phyloP scores from a whole-genome alignment of 92 coral and sea anemone genomes.

The Palythoa caribaeorum region DNA sequence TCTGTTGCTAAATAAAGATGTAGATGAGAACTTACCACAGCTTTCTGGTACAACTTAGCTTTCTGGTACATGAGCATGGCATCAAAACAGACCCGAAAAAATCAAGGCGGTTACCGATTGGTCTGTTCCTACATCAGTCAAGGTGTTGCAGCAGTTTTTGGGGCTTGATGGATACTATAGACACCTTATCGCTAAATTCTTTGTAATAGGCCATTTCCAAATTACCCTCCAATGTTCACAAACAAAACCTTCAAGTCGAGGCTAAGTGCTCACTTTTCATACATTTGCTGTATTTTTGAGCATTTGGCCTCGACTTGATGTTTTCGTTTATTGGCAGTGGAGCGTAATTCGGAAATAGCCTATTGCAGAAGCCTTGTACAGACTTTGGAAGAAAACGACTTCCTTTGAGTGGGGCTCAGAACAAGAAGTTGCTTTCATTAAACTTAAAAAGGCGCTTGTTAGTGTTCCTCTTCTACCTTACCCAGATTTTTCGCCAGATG shows the following conservation, averaged over 20 bases:
- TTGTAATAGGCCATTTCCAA: too few species aligned
- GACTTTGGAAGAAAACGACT: slow-evolving; percentile 40
- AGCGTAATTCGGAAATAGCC: too few species aligned
- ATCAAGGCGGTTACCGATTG: slow-evolving; percentile 52
- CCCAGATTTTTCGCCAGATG: slow-evolving; percentile 59
- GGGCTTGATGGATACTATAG: slow-evolving; percentile 51
- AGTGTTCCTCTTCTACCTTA: slow-evolving; percentile 64
- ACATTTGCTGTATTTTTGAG: too few species aligned
- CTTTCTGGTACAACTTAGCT: too few species aligned
- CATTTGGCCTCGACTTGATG: too few species aligned
- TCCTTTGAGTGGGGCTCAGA: slow-evolving; percentile 51
- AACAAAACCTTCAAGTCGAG: too few species aligned
- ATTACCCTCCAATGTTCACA: too few species aligned
- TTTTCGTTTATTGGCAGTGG: too few species aligned
- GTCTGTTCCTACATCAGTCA: slow-evolving; percentile 45
- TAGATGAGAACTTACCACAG: too few species aligned
- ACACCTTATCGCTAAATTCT: slow-evolving; percentile 15
- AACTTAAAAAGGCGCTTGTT: slow-evolving; percentile 40
- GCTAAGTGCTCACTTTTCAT: too few species aligned
- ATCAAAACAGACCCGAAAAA: slow-evolving; percentile 61
- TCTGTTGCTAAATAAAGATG: too few species aligned
- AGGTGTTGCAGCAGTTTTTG: slow-evolving; percentile 59
- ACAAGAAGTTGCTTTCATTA: slow-evolving; percentile 55
- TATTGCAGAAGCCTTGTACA: slow-evolving; percentile 27
- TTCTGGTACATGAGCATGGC: too few species aligned